Conservation (phyloP, 2,888 invertebrate species). For the Auanema freiburgensis region DNA sequence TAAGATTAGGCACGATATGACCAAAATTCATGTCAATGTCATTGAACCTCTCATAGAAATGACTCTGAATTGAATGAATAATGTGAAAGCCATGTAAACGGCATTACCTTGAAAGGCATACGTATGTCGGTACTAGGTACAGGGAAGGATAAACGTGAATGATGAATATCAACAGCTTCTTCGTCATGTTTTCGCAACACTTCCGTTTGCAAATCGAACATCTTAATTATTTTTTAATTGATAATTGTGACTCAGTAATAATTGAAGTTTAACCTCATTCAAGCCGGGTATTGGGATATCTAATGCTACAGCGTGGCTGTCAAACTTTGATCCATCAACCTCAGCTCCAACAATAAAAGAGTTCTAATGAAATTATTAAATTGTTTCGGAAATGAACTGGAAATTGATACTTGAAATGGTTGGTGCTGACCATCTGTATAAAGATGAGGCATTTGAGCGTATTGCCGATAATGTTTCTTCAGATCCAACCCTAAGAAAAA, state of each 20-base stretch:
- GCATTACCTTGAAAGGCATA: conserved; percentile 22
- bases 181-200: conserved; percentile 23
- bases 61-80: no score
- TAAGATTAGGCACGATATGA: neutral
- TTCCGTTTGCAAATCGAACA: conserved; percentile 27
- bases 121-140: conserved; percentile 22
- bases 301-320: conserved; percentile 32
- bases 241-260: neutral
- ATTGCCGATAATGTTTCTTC: conserved; percentile 38
- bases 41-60: conserved; percentile 3
- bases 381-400: neutral
- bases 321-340: conserved; percentile 40
- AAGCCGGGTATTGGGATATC: conserved; percentile 25
- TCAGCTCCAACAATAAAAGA: conserved; percentile 47
- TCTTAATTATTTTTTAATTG: conserved; percentile 6
- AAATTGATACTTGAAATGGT: conserved; percentile 26
- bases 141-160: conserved; percentile 24
- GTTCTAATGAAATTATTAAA: conserved; percentile 21
- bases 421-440: conserved; percentile 45
- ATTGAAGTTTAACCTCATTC: conserved; percentile 16
- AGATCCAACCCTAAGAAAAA: conserved; percentile 27
- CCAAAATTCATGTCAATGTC: conserved; percentile 2
- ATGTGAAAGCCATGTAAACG: no score
- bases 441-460: conserved; percentile 40
- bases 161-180: conserved; percentile 23